Evolutionary conservation across 2,888 invertebrate genomes (phyloP), one percentile per base, ranked within the genome.

Genomic region (Scaeva pyrastri): DNA sequence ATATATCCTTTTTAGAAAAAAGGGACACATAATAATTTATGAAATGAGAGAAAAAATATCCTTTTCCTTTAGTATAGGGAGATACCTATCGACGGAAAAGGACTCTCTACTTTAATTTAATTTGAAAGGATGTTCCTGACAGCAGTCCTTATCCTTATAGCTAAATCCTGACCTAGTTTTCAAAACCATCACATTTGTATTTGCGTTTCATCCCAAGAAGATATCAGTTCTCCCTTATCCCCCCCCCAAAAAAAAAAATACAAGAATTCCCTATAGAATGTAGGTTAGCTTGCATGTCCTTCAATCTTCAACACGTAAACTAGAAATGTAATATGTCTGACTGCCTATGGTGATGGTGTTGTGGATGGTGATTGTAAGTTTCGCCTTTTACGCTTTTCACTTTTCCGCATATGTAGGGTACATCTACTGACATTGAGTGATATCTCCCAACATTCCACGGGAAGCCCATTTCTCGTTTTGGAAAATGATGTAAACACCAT

Each of bases 361-460:
- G 26, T 31, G 31, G n/a, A n/a, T 31, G 31, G 31, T 31, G 31
- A 8, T 31, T 2, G 45, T 45, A 21, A 31, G 68, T 64, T 76
- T 73, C 76, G 85, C 50, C 81, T 81, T 86, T 77, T 81, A 68
- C 75, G 48, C 84, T 84, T 84, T 76, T 66, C 74, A 56, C 70
- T 76, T 66, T 56, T 66, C 58, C 50, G 0, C n/a, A 6, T 52
- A 16, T 8, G 10, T 4, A 31, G 31, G 31, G 5, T 52, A 12
- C 26, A 55, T 4, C 5, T 16, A 82, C 81, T 86, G 85, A 86
- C 82, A 82, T 81, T 86, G 85, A 86, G 85, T 81, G 85, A 86
- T 86, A 64, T 64, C 21, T 64, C 21, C 77, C 50, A 70, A 73
- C 85, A 82, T 81, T 82, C 85, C 73, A 12, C 77, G 70, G 76